Evolutionary conservation across 2,888 invertebrate species (phyloP).

Genomic region (Dysmachus trigonus): DNA sequence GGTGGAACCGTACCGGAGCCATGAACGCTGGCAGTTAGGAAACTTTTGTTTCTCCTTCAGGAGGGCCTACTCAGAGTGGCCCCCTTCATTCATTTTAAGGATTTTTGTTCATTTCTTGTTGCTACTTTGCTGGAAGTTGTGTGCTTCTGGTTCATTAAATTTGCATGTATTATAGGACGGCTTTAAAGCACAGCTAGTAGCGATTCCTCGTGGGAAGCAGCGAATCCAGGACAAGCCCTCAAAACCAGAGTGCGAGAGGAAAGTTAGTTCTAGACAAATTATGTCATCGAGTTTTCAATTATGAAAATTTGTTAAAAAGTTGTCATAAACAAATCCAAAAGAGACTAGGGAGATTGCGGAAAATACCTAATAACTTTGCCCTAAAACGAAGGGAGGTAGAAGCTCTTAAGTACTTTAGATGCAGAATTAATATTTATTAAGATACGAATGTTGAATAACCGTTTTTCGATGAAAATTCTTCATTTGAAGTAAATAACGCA

Average conservation of each 20-base stretch:
- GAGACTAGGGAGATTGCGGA: not conserved
- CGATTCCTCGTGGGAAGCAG: not conserved
- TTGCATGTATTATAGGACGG: constrained; percentile 19
- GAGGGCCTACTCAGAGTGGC: not conserved
- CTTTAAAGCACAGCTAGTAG: not conserved
- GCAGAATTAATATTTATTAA: not conserved
- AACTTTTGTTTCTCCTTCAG: not conserved
- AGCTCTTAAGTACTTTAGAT: not conserved
- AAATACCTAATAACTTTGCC: not conserved
- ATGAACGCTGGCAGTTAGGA: not conserved
- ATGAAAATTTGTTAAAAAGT: constrained; percentile 20
- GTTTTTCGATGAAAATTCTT: not conserved
- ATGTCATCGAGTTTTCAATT: constrained; percentile 14
- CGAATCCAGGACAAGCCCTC: not conserved
- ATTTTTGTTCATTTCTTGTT: constrained; percentile 26
- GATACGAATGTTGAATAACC: not conserved
- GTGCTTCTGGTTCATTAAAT: constrained; percentile 38
- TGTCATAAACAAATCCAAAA: constrained; percentile 10
- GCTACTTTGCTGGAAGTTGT: constrained; percentile 15
- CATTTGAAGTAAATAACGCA: not conserved
- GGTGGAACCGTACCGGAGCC: not conserved
- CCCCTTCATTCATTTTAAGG: constrained; percentile 12
- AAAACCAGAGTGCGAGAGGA: not conserved
- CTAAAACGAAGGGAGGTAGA: not conserved
- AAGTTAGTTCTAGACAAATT: constrained; percentile 8